phyloP scores from a whole-genome alignment of 30 jellyfish, hydroid and myxozoan species.

The Sanderia malayensis region DNA sequence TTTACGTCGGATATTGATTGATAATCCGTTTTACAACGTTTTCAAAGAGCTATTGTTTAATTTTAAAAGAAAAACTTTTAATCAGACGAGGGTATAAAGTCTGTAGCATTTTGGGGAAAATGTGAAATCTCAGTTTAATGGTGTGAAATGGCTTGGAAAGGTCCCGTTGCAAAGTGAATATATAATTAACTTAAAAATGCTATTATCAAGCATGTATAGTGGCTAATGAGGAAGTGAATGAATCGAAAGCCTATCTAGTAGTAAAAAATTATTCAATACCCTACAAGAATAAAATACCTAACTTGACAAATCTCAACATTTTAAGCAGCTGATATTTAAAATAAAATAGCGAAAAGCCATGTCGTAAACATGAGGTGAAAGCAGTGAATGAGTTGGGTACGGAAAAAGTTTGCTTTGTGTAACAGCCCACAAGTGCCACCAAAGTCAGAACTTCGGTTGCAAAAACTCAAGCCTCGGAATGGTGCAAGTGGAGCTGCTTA shows the following conservation, averaged over 20 bases:
- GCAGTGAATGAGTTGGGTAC: neutral
- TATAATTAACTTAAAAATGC: too few relatives aligned
- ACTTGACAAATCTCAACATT: neutral
- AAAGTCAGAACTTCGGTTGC: neutral
- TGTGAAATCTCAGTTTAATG: too few relatives aligned
- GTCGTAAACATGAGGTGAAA: neutral
- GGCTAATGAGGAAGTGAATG: conserved; percentile 31
- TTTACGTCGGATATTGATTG: too few relatives aligned
- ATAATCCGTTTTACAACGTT: too few relatives aligned
- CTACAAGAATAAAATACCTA: conserved; percentile 9
- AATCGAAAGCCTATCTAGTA: conserved; percentile 23
- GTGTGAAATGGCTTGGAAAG: too few relatives aligned
- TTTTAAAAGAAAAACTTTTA: too few relatives aligned
- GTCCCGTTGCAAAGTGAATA: too few relatives aligned
- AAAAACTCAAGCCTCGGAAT: neutral
- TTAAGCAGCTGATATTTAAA: neutral
- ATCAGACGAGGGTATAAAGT: too few relatives aligned
- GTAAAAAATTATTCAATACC: conserved; percentile 29
- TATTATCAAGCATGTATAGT: too few relatives aligned
- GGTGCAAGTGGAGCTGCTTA: too few relatives aligned
- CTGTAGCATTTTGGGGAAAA: too few relatives aligned
- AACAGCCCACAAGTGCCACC: neutral
- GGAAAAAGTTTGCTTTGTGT: neutral
- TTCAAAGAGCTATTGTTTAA: too few relatives aligned
- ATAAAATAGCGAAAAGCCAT: neutral